Percentiles rank a stretch among this genome's conserved stretches.
Evolutionary conservation across 1,140 invertebrate species (phyloP).

Genomic region (Schlechtendalia chinensis): DNA sequence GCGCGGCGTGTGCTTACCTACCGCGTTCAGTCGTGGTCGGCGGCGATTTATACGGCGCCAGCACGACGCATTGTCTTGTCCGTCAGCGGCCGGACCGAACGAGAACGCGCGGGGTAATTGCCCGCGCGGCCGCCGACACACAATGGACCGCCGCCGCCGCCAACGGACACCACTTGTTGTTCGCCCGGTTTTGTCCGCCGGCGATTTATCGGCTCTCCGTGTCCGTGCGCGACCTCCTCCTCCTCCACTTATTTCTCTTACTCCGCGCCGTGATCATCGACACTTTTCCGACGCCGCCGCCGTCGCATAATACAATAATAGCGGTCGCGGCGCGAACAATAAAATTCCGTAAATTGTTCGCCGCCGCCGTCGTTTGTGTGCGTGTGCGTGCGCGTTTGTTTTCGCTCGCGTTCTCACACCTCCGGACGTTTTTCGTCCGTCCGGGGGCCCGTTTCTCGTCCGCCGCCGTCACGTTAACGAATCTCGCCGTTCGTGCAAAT

Average conservation of each 20-base stretch:
- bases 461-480: too few species aligned
- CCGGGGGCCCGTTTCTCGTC: too few species aligned
- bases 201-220: conserved; percentile 48
- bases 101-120: conserved; percentile 45
- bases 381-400: background rate
- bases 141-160: conserved; percentile 31
- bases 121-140: too few species aligned
- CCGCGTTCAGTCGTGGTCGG: conserved; percentile 24
- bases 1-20: conserved; percentile 37
- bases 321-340: conserved; percentile 38
- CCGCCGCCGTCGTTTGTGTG: background rate
- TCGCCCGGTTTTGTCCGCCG: conserved; percentile 33
- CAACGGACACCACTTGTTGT: conserved; percentile 48
- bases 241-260: background rate
- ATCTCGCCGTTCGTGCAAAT: too few species aligned
- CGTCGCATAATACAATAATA: too few species aligned
- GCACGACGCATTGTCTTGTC: conserved; percentile 46
- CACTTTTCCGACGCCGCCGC: background rate
- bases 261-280: conserved; percentile 8
- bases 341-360: conserved; percentile 40
- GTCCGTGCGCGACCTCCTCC: background rate
- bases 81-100: background rate
- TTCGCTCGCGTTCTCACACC: conserved; percentile 43
- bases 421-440: conserved; percentile 6
- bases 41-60: conserved; percentile 49